Percentiles rank a stretch among this genome's conserved stretches.
Conservation (phyloP, 2,797 vertebrate genomes). For the Aythya fuligula region DNA sequence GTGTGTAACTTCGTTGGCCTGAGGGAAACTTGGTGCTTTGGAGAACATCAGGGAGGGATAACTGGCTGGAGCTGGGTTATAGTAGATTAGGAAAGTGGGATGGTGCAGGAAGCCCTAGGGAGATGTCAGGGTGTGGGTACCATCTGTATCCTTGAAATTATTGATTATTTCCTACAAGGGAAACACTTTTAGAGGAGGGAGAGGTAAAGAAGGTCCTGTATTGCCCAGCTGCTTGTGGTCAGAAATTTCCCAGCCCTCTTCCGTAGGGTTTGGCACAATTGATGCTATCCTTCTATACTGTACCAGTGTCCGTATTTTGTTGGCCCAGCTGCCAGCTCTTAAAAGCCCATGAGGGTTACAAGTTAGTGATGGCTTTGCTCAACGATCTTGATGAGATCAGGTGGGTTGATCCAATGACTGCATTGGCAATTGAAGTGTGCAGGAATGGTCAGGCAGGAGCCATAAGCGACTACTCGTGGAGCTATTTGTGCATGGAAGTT, state of each 20-base stretch:
- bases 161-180: neutral
- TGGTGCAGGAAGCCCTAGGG: neutral
- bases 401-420: neutral
- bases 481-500: neutral
- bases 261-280: neutral
- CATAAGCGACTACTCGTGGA: neutral
- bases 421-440: neutral
- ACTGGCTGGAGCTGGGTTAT: neutral
- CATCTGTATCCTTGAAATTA: neutral
- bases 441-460: neutral
- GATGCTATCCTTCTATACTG: neutral
- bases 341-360: neutral
- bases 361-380: neutral
- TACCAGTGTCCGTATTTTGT: neutral
- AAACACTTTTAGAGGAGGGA: neutral
- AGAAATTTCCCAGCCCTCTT: neutral
- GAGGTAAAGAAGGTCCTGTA: neutral
- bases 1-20: neutral
- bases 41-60: rapidly evolving
- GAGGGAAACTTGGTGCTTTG: neutral
- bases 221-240: neutral
- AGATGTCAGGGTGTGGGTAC: neutral
- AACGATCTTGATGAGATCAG: neutral
- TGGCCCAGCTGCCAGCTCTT: neutral
- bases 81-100: neutral